A percentile compares a stretch with the other conserved stretches of the same genome.
Conservation (phyloP, 1,140 invertebrate species). For the Lysiphlebus fabarum region DNA sequence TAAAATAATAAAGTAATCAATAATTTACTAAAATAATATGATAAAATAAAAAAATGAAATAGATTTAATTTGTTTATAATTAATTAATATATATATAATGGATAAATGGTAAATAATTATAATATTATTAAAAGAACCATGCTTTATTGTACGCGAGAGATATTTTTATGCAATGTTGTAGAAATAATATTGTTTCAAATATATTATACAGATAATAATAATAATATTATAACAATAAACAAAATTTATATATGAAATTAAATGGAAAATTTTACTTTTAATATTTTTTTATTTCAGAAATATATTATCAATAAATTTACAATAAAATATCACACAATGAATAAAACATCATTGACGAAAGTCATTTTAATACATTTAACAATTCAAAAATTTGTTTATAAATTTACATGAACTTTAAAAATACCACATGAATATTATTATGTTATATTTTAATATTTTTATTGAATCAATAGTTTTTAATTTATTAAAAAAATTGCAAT, state of each 20-base stretch:
- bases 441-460: too few species aligned
- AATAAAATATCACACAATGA: too few species aligned
- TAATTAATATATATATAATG: constrained; percentile 25
- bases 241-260: constrained; percentile 50
- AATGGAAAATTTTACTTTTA: too few species aligned
- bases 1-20: constrained; percentile 21
- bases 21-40: constrained; percentile 28
- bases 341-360: too few species aligned
- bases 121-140: constrained; percentile 52
- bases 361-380: too few species aligned
- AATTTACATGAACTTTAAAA: too few species aligned
- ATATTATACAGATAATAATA: constrained; percentile 57
- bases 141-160: constrained; percentile 55
- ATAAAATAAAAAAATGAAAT: constrained; percentile 36
- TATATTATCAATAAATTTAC: too few species aligned
- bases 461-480: too few species aligned
- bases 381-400: too few species aligned
- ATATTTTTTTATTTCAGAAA: too few species aligned
- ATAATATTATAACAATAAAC: constrained; percentile 49
- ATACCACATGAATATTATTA: too few species aligned
- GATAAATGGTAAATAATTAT: constrained; percentile 39
- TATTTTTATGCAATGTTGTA: constrained; percentile 59
- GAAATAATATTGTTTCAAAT: constrained; percentile 57
- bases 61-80: constrained; percentile 38
- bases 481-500: too few species aligned